Base-by-base conservation (phyloP, 2,888 invertebrate species). In the Limnephilus rhombicus region DNA sequence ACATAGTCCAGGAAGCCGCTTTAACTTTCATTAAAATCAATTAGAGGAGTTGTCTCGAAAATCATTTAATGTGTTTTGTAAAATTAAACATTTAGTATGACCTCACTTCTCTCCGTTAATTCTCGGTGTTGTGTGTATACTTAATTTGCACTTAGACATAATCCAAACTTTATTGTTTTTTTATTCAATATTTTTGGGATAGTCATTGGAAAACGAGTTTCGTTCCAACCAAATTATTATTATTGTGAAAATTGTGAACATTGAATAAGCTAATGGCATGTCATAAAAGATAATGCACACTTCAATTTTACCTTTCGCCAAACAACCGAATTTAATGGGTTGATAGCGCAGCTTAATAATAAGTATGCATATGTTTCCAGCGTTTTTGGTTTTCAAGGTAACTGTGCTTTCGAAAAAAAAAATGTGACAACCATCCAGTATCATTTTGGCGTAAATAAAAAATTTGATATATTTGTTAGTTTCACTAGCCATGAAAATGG, bases 51-150 rank as follows among this genome's bases (percentile, higher is more conserved):
- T 68, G 68, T 24, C 68, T 68, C 24, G 24, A 24, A 68, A 68
- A 68, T 68, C 68, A 68, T 68, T 68, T 68, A 68, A 68, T 68
- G 68, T 68, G n/a, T 68, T 68, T 68, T 68, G 68, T 68, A n/a
- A 68, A 68, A 24, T 24, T 68, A n/a, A 68, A 68, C 68, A 68
- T 24, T n/a, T 68, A 9, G 68, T 68, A 68, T 68, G 68, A 68
- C 24, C 68, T 68, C 68, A 68, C 68, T n/a, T 68, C 68, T 68
- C 68, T 68, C 24, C 68, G 68, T 24, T 68, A 68, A 68, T 68
- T 68, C 68, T 68, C 68, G 2, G 68, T n/a, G 68, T 68, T 24
- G 68, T 68, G 24, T 68, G 24, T 68, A 68, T 68, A 68, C 68
- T 68, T n/a, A 68, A 68, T 24, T 68, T 68, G 68, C 68, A 68